A percentile compares a stretch with the other conserved stretches of the same genome.
Conservation (phyloP, 2,113 vertebrate genomes). For the Trichechus manatus region DNA sequence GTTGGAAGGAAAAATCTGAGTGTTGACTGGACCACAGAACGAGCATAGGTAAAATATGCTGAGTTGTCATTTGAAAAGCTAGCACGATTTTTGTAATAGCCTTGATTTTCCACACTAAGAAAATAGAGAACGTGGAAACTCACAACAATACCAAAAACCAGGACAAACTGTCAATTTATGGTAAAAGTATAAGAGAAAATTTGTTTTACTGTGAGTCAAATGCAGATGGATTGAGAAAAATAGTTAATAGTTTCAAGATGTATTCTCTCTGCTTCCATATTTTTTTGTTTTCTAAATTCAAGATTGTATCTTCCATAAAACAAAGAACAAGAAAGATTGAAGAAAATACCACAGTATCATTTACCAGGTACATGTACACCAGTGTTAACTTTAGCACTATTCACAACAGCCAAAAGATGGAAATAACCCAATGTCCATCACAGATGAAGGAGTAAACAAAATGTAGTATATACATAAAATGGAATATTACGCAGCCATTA, state of each 20-base stretch:
- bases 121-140: neutral
- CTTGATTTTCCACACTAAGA: neutral
- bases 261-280: neutral
- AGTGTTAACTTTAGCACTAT: too few relatives aligned
- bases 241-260: neutral
- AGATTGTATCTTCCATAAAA: neutral
- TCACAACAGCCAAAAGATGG: too few relatives aligned
- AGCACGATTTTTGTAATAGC: neutral
- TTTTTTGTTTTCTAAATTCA: neutral
- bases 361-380: too few relatives aligned
- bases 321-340: neutral
- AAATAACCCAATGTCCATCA: too few relatives aligned
- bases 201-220: neutral
- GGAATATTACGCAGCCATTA: too few relatives aligned
- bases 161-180: neutral
- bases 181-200: neutral
- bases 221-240: neutral
- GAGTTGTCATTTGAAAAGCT: neutral
- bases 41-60: neutral
- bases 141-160: neutral
- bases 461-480: too few relatives aligned
- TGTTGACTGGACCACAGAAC: neutral
- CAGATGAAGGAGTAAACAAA: too few relatives aligned
- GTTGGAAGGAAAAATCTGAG: neutral
- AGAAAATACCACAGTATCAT: neutral